Percentiles rank a stretch among this genome's conserved stretches.
phyloP scores from a whole-genome alignment of 2,113 vertebrate genomes.

The Apodemus sylvaticus region DNA sequence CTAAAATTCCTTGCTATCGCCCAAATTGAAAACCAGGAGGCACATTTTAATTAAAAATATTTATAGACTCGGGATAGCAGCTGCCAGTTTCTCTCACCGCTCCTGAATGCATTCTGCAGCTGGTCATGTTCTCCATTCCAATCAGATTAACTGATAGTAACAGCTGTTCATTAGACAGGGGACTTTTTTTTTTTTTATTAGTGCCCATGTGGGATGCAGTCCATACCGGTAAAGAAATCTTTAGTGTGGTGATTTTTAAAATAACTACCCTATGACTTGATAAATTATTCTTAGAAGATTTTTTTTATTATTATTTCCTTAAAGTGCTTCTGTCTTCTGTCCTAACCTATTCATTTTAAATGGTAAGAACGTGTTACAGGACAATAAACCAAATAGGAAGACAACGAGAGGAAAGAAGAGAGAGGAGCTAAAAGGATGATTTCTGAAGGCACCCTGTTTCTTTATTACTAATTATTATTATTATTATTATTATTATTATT shows the following conservation, averaged over 20 bases:
- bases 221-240: slow-evolving; percentile 71
- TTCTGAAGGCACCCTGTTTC: not conserved
- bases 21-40: slow-evolving; percentile 84
- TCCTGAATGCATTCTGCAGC: slow-evolving; percentile 85
- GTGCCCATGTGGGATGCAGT: slow-evolving; percentile 73
- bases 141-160: slow-evolving; percentile 84
- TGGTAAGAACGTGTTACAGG: not conserved
- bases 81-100: slow-evolving; percentile 81
- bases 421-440: not conserved
- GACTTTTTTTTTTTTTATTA: slow-evolving; percentile 76
- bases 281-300: slow-evolving; percentile 71
- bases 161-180: slow-evolving; percentile 85
- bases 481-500: too few relatives aligned
- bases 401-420: not conserved
- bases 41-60: slow-evolving; percentile 89
- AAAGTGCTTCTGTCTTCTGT: slow-evolving; percentile 76
- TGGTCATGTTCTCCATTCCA: slow-evolving; percentile 85
- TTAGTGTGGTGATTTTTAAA: slow-evolving; percentile 74
- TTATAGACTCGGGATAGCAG: slow-evolving; percentile 85
- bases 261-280: slow-evolving; percentile 76
- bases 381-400: not conserved
- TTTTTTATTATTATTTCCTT: slow-evolving; percentile 31
- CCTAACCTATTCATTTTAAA: slow-evolving; percentile 62
- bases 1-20: slow-evolving; percentile 78
- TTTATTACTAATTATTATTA: too few relatives aligned